Percentiles rank a stretch among this genome's conserved stretches.
Conservation (phyloP, 1,140 invertebrate genomes). For the Zaprionus tsacasi region DNA sequence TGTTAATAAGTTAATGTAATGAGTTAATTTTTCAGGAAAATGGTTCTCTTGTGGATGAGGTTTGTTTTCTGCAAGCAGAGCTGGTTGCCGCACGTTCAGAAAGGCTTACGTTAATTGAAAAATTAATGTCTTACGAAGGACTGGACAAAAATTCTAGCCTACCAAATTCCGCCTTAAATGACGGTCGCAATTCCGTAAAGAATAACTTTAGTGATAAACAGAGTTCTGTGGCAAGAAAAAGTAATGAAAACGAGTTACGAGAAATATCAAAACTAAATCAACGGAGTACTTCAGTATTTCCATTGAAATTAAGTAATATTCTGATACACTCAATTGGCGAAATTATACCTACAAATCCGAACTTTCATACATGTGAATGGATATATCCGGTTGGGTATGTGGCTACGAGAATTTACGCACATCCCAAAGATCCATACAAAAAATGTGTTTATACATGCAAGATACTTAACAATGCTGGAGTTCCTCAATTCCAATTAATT, state of each 20-base stretch:
- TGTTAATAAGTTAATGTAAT: background rate
- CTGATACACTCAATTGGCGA: slow-evolving; percentile 92
- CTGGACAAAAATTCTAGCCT: slow-evolving; percentile 49
- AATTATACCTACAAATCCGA: slow-evolving; percentile 88
- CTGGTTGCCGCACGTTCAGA: slow-evolving; percentile 89
- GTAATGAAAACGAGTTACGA: slow-evolving; percentile 46
- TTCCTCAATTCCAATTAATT: slow-evolving; percentile 92
- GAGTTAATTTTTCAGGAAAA: slow-evolving; percentile 90
- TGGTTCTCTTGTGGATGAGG: slow-evolving; percentile 91
- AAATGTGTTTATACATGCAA: slow-evolving; percentile 93
- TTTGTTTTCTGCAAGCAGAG: slow-evolving; percentile 90
- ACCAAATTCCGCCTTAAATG: slow-evolving; percentile 35
- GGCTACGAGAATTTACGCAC: slow-evolving; percentile 91
- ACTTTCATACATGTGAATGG: slow-evolving; percentile 89
- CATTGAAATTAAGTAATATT: slow-evolving; percentile 89
- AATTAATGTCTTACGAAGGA: slow-evolving; percentile 87
- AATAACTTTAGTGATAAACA: slow-evolving; percentile 27
- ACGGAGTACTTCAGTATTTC: slow-evolving; percentile 89
- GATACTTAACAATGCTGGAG: slow-evolving; percentile 89
- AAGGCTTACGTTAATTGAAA: slow-evolving; percentile 88
- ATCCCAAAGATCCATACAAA: slow-evolving; percentile 88
- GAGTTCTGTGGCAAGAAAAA: slow-evolving; percentile 12
- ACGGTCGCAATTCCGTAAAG: slow-evolving; percentile 23
- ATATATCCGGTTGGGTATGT: slow-evolving; percentile 93
- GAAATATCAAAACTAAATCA: slow-evolving; percentile 53